Percentiles rank a stretch among this genome's conserved stretches.
Evolutionary conservation across 2,888 invertebrate genomes (phyloP).

Genomic region (Myopa tessellatipennis): DNA sequence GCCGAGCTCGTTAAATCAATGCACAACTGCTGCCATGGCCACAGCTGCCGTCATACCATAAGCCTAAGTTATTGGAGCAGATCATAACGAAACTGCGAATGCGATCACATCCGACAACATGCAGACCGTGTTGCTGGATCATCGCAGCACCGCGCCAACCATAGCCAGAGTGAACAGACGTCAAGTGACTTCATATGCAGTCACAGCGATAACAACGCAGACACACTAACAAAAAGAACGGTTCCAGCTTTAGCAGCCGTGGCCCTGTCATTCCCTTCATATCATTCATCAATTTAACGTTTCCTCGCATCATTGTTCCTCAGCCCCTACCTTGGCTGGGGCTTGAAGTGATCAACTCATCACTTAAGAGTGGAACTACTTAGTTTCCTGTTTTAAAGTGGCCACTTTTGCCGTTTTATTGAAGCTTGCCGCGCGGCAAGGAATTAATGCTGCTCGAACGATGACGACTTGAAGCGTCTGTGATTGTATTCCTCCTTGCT

Average conservation of each 20-base stretch:
- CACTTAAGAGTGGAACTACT: slow-evolving; percentile 3
- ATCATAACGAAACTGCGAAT: slow-evolving; percentile 18
- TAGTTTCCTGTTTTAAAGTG: slow-evolving; percentile 30
- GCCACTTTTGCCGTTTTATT: slow-evolving; percentile 14
- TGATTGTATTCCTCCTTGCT: too few relatives aligned
- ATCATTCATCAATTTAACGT: slow-evolving; percentile 37
- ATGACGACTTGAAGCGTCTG: background rate
- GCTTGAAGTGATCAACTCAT: slow-evolving; percentile 31
- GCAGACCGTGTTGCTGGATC: background rate
- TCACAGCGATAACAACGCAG: background rate
- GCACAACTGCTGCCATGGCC: background rate
- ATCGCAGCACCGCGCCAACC: background rate
- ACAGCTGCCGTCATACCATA: background rate
- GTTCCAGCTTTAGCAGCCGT: slow-evolving; percentile 8
- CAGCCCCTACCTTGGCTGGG: background rate
- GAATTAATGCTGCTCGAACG: background rate
- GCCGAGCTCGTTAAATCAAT: background rate
- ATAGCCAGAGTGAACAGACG: background rate
- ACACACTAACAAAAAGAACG: background rate
- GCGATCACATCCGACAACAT: slow-evolving; percentile 3
- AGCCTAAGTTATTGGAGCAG: slow-evolving; percentile 6
- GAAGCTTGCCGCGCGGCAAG: background rate
- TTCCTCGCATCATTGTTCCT: background rate
- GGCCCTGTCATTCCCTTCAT: slow-evolving; percentile 20
- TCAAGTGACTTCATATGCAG: background rate